Base-by-base conservation (phyloP, 2,797 vertebrate genomes). In the Huso huso region DNA sequence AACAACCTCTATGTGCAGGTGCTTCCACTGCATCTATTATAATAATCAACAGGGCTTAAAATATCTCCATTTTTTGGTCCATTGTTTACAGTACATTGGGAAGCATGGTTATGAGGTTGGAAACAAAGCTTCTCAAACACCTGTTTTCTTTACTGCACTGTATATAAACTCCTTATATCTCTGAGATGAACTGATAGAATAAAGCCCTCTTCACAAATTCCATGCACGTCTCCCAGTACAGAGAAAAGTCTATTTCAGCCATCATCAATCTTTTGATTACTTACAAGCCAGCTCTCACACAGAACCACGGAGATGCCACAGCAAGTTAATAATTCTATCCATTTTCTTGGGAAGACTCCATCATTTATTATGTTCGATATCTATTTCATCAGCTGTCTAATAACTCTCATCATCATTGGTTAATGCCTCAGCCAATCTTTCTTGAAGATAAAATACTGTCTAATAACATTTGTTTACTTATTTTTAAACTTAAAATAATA, bases 181-280 rank as follows among this genome's bases (percentile, higher is more conserved):
- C 51, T 48, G 48, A 51, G 66, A 62, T 48, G 58, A 61, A 51
- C 50, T 67, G 58, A 18, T 57, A 62, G 13, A 62, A 62, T 10
- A 48, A 62, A 57, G 8, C 12, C 2, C 13, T 69, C 15, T 60
- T 69, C 61, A 64, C n/a, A 51, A 59, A 69, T 64, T 64, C 62
- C 48, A 23, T 48, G 10, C 66, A 71, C 66, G 18, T 50, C 61
- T n/a, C 6, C 55, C 65, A 70, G 65, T 71, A 66, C 73, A 68
- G 72, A 73, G 75, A 81, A 81, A 78, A 81, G 79, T 81, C 78
- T 76, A 73, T 85, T 79, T 82, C 68, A 76, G 68, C 68, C 72
- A 63, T 81, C 81, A 83, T 85, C 81, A 78, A 84, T 86, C 83
- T 85, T 81, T 72, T 80, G 79, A 82, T 84, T 74, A 77, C 78